These are phyloP conservation scores for Aradophagus sp. DNA, from an alignment of 1,140 invertebrate species.

Conservation along the genomic window DNA sequence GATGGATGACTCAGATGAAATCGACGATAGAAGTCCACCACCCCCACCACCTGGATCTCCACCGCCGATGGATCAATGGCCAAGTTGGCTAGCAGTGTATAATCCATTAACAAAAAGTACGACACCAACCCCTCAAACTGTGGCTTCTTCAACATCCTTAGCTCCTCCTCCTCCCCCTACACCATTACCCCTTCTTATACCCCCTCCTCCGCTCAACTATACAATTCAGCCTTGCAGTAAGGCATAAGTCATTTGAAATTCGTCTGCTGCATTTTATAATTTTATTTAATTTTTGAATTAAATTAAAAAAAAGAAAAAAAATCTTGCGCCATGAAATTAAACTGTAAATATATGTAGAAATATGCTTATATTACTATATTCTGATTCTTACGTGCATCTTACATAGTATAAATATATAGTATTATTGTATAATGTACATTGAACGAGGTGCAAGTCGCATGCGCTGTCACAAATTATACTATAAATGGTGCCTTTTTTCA, in stretches of 20 bases:
- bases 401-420: slow-evolving; percentile 23
- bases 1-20: slow-evolving; percentile 73
- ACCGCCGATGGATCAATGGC: slow-evolving; percentile 76
- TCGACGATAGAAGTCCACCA: slow-evolving; percentile 76
- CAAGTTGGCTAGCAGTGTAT: slow-evolving; percentile 70
- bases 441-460: neutral
- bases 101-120: slow-evolving; percentile 52
- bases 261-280: neutral
- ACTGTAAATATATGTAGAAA: slow-evolving; percentile 29
- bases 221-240: slow-evolving; percentile 72
- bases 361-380: slow-evolving; percentile 13
- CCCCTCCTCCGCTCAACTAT: slow-evolving; percentile 70
- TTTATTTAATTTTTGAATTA: slow-evolving; percentile 1
- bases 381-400: slow-evolving; percentile 9
- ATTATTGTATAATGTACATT: slow-evolving; percentile 31
- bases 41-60: slow-evolving; percentile 77
- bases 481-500: too few species aligned
- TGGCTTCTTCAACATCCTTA: slow-evolving; percentile 41
- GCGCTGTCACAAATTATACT: slow-evolving; percentile 4
- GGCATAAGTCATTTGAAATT: slow-evolving; percentile 53
- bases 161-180: slow-evolving; percentile 69
- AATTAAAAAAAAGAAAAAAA: too few species aligned
- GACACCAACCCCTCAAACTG: slow-evolving; percentile 26
- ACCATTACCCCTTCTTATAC: slow-evolving; percentile 70
- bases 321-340: slow-evolving; percentile 1